Evolutionary conservation across 2,797 vertebrate genomes (phyloP), one percentile per base, ranked within the genome.

Genomic region (Lutjanus argentimaculatus): DNA sequence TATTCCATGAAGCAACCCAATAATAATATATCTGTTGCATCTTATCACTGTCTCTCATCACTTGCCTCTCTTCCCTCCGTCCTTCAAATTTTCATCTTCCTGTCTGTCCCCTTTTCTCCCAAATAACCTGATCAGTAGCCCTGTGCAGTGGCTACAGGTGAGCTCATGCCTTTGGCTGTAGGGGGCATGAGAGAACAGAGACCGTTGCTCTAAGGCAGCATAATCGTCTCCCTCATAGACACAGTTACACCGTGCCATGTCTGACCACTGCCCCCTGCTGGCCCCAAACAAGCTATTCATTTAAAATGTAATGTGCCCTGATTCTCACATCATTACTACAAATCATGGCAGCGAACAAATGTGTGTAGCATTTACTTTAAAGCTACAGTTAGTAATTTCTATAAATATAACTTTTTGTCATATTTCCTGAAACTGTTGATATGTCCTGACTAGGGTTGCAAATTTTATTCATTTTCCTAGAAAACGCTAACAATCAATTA

Each of bases 231-330:
- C 46, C n/a, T 83, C 25, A 72, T 19, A 43, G 43, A 49, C 70
- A 77, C 6, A 58, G n/a, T 16, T 36, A 16, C 58, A 73, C 56
- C 1, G 17, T 59, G 72, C 72, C 43, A 61, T 73, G 79, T 81
- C 67, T 75, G 66, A 85, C 82, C 79, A 87, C 91, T 92, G 93
- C 91, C 93, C 82, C 89, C 92, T 95, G 79, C 79, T 91, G 95
- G 87, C 62, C 25, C 0, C 5, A 63, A 19, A 64, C 43, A 42
- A 57, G 52, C 21, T 17, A 10, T 65, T 67, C 62, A 66, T 36
- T 61, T 57, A 40, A 68, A 76, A 65, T 9, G 19, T 7, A 58
- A 58, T 12, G 0, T 16, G 62, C 45, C 67, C 56, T 53, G 8
- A 62, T 57, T 30, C 10, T 8, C 9, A 55, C 19, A 58, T 49